A percentile compares a stretch with the other conserved stretches of the same genome.
These are phyloP conservation scores for Andrena flavipes DNA, from an alignment of 2,888 invertebrate species.

Conservation along the genomic window DNA sequence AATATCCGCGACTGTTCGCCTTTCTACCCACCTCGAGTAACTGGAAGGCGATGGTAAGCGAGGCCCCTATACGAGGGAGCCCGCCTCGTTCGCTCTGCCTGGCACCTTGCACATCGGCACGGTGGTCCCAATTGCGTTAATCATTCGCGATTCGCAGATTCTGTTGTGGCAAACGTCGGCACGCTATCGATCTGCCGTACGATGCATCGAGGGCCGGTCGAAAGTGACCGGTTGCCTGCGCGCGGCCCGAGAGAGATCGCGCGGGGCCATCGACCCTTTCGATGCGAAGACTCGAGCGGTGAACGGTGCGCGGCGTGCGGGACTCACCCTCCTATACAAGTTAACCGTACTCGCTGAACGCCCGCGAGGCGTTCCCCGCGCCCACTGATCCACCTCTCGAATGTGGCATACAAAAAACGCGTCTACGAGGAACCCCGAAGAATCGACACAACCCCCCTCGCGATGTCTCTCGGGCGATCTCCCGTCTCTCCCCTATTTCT, in stretches of 20 bases:
- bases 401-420: neutral
- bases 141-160: constrained; percentile 38
- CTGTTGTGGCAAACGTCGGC: neutral
- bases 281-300: neutral
- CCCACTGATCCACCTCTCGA: neutral
- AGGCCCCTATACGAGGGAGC: neutral
- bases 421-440: neutral
- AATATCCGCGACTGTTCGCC: constrained; percentile 26
- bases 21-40: constrained; percentile 2
- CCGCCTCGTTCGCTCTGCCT: neutral
- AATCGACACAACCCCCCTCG: neutral
- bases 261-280: neutral
- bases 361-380: neutral
- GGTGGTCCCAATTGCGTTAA: constrained; percentile 67
- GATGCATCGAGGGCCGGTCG: constrained; percentile 9
- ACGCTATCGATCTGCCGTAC: neutral
- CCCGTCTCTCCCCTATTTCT: neutral
- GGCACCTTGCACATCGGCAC: constrained; percentile 66
- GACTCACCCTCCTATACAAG: no score
- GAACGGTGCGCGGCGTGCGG: neutral
- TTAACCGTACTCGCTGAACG: no score
- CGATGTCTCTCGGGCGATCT: constrained; percentile 10
- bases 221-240: neutral
- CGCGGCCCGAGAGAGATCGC: constrained; percentile 3
- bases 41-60: neutral